Conservation (phyloP, 2,797 vertebrate species). For the Gambusia yucatana region DNA sequence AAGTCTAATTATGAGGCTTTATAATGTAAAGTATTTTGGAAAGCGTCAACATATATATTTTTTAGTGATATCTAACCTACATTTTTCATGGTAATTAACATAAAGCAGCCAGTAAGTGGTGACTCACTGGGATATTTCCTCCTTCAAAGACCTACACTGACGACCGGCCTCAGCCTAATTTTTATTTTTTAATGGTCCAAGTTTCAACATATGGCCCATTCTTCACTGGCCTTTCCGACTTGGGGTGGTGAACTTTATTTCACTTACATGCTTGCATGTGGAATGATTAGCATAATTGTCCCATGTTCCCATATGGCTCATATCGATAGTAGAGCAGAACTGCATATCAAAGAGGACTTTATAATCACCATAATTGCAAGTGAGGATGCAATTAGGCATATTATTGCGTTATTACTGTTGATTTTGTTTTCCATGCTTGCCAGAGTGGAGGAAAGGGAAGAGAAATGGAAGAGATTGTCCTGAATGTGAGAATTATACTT, state of each 20-base stretch:
- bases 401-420: slow-evolving; percentile 76
- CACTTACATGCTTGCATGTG: slow-evolving; percentile 69
- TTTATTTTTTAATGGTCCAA: slow-evolving; percentile 55
- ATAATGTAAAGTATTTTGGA: slow-evolving; percentile 70
- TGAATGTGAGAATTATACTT: slow-evolving; percentile 38
- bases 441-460: slow-evolving; percentile 40
- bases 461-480: slow-evolving; percentile 37
- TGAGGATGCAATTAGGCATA: slow-evolving; percentile 81
- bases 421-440: slow-evolving; percentile 68
- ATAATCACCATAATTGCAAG: slow-evolving; percentile 80
- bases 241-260: slow-evolving; percentile 78
- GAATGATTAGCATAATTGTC: slow-evolving; percentile 77
- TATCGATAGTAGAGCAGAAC: slow-evolving; percentile 69
- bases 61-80: slow-evolving; percentile 47
- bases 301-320: slow-evolving; percentile 76
- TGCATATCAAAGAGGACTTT: slow-evolving; percentile 76
- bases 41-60: slow-evolving; percentile 52
- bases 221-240: slow-evolving; percentile 45
- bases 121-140: slow-evolving; percentile 47
- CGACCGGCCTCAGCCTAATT: slow-evolving; percentile 45
- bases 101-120: slow-evolving; percentile 62
- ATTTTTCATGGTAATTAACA: slow-evolving; percentile 66
- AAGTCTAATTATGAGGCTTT: slow-evolving; percentile 76
- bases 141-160: slow-evolving; percentile 59
- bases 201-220: slow-evolving; percentile 49